These are phyloP conservation scores for Lamprologus speciosus DNA, from an alignment of 2,113 vertebrate species.

Conservation along the genomic window DNA sequence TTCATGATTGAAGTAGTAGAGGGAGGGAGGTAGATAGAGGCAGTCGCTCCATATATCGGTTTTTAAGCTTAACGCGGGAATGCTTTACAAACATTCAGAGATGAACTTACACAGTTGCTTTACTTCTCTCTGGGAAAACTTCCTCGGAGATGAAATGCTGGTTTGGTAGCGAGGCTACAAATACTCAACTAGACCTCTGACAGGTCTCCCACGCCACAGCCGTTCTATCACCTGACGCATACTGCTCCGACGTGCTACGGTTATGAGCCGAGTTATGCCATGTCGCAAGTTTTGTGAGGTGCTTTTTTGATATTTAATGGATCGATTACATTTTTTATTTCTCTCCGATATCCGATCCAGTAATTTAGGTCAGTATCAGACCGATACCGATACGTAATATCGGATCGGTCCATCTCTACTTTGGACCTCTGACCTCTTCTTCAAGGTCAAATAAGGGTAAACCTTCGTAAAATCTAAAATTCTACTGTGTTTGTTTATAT, in stretches of 20 bases:
- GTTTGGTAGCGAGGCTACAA: fast-evolving
- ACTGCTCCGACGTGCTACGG: fast-evolving
- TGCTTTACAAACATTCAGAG: not conserved
- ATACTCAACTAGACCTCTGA: fast-evolving
- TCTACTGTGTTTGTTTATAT: not conserved
- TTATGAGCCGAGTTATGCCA: fast-evolving
- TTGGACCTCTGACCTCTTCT: not conserved
- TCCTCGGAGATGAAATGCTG: fast-evolving
- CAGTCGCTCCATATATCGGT: fast-evolving
- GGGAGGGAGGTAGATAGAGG: no score
- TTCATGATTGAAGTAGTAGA: no score
- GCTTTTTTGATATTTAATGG: fast-evolving
- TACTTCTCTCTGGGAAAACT: not conserved
- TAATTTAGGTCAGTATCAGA: not conserved
- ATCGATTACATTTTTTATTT: not conserved
- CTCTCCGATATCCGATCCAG: fast-evolving
- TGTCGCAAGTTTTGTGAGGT: not conserved
- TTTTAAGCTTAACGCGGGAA: fast-evolving
- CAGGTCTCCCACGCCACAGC: fast-evolving
- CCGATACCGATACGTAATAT: fast-evolving
- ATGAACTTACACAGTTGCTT: not conserved
- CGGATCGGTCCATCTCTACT: fast-evolving
- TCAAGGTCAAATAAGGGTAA: not conserved
- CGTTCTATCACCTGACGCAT: fast-evolving
- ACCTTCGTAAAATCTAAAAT: not conserved